Evolutionary conservation across 2,113 vertebrate species (phyloP), one percentile per base, ranked within the genome.

Genomic region (Eclectus roratus): DNA sequence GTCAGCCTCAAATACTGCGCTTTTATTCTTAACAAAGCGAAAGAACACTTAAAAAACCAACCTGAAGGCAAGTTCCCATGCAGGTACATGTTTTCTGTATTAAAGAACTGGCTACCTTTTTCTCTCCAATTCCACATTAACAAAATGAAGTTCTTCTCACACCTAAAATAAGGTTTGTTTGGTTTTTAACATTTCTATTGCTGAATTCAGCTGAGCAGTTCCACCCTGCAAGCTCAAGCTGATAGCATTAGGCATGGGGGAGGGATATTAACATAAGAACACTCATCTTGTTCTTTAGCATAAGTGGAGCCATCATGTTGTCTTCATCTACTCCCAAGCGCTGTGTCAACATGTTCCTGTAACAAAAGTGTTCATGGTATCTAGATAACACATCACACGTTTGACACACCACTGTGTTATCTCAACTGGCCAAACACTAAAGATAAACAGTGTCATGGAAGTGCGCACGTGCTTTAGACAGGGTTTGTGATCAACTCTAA

Each of bases 291-390:
- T 89, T 94, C 89, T 78, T 96, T 20, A 46, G 73, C n/a, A 4
- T 79, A 95, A 95, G 95, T 94, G 94, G 91, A 96, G 87, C 77
- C 94, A 94, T 95, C 89, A 29, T 53, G 86, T 61, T 95, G 89
- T 81, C 94, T 89, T 89, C 95, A 61, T 95, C 83, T 69, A 17
- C 91, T 93, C 86, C 17, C 52, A 97, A 92, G 89, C 2, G 2
- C 80, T 85, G 78, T 96, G 94, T 96, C 93, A 95, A 94, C 95
- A 92, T 95, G 89, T 79, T 89, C 83, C 91, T 87, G 65, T 24
- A 68, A 44, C 94, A 89, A 44, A 74, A 97, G 93, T 61, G 86
- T 78, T 91, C 43, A 0, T 33, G 70, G 86, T 91, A 19, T 76
- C 47, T 65, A 87, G 94, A 95, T 94, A 94, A 56, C 71, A 81